Base-by-base conservation (phyloP, 2,888 invertebrate genomes). In the Petrolisthes manimaculis region DNA sequence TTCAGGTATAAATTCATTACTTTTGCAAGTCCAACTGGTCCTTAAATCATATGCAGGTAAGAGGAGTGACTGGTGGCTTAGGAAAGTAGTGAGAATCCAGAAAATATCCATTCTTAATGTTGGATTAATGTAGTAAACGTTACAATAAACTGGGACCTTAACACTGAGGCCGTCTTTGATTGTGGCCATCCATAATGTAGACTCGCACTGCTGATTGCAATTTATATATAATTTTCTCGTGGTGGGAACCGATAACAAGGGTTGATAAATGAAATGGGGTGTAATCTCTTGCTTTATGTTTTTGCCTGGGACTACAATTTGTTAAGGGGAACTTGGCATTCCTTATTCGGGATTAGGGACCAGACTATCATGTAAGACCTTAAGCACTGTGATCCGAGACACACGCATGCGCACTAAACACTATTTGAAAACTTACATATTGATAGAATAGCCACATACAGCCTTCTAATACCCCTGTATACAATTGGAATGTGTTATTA, bases 71-170 rank as follows among this genome's bases (percentile, higher is more conserved):
- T 37, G 79, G 79, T 14, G 69, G 85, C 71, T 54, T 21, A 53
- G 67, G 51, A 56, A 56, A 71, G 24, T 84, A 78, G 77, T 67
- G 77, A 84, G 67, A 77, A 84, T 84, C 77, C 78, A 77, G 78
- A 78, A 84, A 77, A 84, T 84, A 78, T 84, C n/a, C 5, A 78
- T 84, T 84, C 56, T 85, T 79, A 85, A 79, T 84, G 67, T 21
- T 14, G 67, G 77, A 56, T 84, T 67, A 84, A 61, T 71, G 61
- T 75, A 18, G 53, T 67, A 37, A 67, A 74, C 77, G 77, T 78
- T 67, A 84, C 84, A 84, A 78, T 84, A 84, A 84, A 84, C 56
- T 84, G 24, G 53, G 51, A 5, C 24, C 56, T 78, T 51, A 84
- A 78, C 84, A 84, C 75, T 21, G 78, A 77, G 61, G 77, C 37